A percentile compares a stretch with the other conserved stretches of the same genome.
Conservation (phyloP, 2,888 invertebrate species). For the Panopea generosa region DNA sequence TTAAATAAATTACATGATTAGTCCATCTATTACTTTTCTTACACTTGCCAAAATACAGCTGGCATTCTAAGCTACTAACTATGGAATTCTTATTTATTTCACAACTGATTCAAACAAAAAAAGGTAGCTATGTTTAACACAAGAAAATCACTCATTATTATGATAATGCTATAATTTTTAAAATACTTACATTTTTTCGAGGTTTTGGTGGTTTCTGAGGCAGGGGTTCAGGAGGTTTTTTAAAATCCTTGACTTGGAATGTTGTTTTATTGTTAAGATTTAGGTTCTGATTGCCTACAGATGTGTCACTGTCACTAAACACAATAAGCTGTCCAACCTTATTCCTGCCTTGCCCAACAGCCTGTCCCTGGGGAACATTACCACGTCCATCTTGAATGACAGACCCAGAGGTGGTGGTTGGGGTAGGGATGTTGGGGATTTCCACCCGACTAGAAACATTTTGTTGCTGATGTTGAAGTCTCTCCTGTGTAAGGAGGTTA, state of each 20-base stretch:
- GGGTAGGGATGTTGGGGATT: conserved; percentile 1
- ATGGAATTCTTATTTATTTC: no score
- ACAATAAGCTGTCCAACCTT: conserved; percentile 42
- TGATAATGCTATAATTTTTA: no score
- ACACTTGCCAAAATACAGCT: no score
- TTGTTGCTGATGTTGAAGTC: conserved; percentile 29
- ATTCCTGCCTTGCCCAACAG: conserved; percentile 3
- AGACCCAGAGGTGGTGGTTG: conserved; percentile 23
- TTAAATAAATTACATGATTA: no score
- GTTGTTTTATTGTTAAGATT: conserved; percentile 47
- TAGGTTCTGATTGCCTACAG: conserved; percentile 27
- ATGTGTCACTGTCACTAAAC: conserved; percentile 59
- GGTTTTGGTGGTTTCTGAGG: conserved; percentile 62
- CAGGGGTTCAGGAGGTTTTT: conserved; percentile 55
- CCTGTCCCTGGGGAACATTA: not conserved
- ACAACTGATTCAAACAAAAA: no score
- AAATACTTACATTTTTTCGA: conserved; percentile 57
- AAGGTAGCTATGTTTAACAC: no score
- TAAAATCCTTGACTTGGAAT: conserved; percentile 53
- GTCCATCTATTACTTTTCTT: no score
- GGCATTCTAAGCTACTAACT: no score
- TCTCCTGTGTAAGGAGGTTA: conserved; percentile 48
- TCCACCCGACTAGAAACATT: conserved; percentile 10
- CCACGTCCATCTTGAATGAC: conserved; percentile 1
- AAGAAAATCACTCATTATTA: no score